These are phyloP conservation scores for Pseudorasbora parva DNA, from an alignment of 2,113 vertebrate species.

Conservation along the genomic window DNA sequence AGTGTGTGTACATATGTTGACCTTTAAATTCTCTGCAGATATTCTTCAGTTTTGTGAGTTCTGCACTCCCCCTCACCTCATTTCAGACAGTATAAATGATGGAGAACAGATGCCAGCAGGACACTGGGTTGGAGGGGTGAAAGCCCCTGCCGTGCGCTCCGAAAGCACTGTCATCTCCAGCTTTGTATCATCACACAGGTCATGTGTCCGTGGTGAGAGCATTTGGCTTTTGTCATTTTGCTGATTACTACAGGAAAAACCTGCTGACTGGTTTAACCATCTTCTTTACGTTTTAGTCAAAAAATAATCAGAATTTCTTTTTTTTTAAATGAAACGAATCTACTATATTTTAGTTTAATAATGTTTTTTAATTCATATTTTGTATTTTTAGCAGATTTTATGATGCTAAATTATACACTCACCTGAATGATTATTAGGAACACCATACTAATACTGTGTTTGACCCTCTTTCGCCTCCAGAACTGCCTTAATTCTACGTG, in stretches of 20 bases:
- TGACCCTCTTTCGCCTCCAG: too few relatives aligned
- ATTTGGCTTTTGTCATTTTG: neutral
- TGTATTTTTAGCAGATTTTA: too few relatives aligned
- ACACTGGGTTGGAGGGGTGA: neutral
- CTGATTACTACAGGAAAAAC: neutral
- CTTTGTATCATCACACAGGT: constrained; percentile 2
- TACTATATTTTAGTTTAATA: too few relatives aligned
- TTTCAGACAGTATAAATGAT: constrained; percentile 22
- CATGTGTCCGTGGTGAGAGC: neutral
- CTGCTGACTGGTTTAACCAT: neutral
- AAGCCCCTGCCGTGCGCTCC: neutral
- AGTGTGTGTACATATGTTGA: constrained; percentile 13
- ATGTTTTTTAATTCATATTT: too few relatives aligned
- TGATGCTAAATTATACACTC: too few relatives aligned
- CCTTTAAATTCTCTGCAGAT: constrained; percentile 15
- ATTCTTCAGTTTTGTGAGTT: constrained; percentile 38
- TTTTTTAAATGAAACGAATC: too few relatives aligned
- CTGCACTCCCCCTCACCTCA: neutral
- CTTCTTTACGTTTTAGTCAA: too few relatives aligned
- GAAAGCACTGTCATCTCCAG: constrained; percentile 6
- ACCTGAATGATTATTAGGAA: too few relatives aligned
- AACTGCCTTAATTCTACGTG: too few relatives aligned
- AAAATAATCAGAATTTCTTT: too few relatives aligned
- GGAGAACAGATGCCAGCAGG: constrained; percentile 26
- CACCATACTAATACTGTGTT: too few relatives aligned